Conservation (phyloP, 2,113 vertebrate species). For the Speoplatyrhinus poulsoni region DNA sequence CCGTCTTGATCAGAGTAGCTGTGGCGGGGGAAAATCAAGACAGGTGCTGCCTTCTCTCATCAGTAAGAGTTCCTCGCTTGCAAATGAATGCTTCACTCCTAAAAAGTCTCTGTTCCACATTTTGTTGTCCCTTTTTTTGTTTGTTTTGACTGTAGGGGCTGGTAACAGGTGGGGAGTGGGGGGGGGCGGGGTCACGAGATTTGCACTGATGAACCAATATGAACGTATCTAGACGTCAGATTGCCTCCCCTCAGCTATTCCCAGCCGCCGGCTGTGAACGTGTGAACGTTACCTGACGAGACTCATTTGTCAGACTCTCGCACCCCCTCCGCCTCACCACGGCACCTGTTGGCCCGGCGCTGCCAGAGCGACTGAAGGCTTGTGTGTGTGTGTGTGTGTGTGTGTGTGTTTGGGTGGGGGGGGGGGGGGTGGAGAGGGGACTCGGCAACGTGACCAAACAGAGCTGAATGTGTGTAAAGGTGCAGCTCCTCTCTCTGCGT, state of each 20-base stretch:
- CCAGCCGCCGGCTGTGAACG: constrained; percentile 43
- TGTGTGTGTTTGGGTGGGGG: constrained; percentile 7
- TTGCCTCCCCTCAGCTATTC: constrained; percentile 22
- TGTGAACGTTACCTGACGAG: constrained; percentile 65
- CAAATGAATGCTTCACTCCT: constrained; percentile 23
- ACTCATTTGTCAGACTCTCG: constrained; percentile 67
- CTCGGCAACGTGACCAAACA: constrained; percentile 42
- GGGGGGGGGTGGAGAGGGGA: constrained; percentile 15
- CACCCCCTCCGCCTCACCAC: constrained; percentile 21
- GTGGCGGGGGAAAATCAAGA: constrained; percentile 22
- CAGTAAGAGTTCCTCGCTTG: constrained; percentile 21
- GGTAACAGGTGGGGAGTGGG: constrained; percentile 34
- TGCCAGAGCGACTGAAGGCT: constrained; percentile 28
- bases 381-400: constrained; percentile 22
- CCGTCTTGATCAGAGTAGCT: constrained; percentile 31
- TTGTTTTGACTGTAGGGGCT: constrained; percentile 31
- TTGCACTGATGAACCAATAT: constrained; percentile 53
- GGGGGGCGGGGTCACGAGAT: constrained; percentile 12
- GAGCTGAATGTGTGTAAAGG: constrained; percentile 49
- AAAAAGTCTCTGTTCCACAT: constrained; percentile 7
- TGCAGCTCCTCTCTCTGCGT: constrained; percentile 53
- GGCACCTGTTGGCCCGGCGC: constrained; percentile 33
- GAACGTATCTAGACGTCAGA: constrained; percentile 47
- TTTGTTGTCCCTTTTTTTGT: background rate
- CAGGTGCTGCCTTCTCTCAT: constrained; percentile 32